A percentile compares a stretch with the other conserved stretches of the same genome.
These are phyloP conservation scores for Labrus mixtus DNA, from an alignment of 2,113 vertebrate genomes.

Conservation along the genomic window DNA sequence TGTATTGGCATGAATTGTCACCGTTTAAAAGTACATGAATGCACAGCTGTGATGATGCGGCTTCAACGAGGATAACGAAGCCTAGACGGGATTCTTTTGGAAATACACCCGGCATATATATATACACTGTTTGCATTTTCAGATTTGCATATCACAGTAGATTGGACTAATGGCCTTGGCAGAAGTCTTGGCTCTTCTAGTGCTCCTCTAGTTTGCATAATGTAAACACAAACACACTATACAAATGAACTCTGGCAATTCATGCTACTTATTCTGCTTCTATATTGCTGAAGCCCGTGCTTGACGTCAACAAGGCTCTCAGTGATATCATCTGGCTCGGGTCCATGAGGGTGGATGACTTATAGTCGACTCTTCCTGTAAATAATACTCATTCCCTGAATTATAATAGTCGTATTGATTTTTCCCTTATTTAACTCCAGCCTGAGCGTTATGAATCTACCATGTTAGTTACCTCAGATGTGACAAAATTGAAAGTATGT, in stretches of 20 bases:
- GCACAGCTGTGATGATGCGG: too few relatives aligned
- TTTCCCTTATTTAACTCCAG: conserved; percentile 46
- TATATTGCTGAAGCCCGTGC: conserved; percentile 18
- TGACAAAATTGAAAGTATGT: conserved; percentile 20
- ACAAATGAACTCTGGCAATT: conserved; percentile 52
- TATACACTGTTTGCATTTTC: not conserved
- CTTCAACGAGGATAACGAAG: too few relatives aligned
- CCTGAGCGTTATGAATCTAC: conserved; percentile 30
- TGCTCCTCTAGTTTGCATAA: conserved; percentile 7
- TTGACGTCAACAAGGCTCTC: conserved; percentile 58
- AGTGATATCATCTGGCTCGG: conserved; percentile 67
- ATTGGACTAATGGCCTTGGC: not conserved
- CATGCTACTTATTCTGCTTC: conserved; percentile 35
- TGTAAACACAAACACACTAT: conserved; percentile 33
- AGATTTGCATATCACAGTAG: not conserved
- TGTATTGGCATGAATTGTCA: too few relatives aligned
- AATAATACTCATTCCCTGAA: conserved; percentile 65
- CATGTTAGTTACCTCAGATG: conserved; percentile 57
- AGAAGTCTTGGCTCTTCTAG: not conserved
- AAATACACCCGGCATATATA: not conserved
- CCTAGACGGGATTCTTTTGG: too few relatives aligned
- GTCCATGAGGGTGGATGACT: conserved; percentile 59
- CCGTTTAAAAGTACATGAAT: too few relatives aligned
- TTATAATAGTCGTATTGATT: conserved; percentile 73
- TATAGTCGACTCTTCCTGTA: conserved; percentile 58